phyloP scores from a whole-genome alignment of 2,797 vertebrate species.

The Hypotaenidia philippensis region DNA sequence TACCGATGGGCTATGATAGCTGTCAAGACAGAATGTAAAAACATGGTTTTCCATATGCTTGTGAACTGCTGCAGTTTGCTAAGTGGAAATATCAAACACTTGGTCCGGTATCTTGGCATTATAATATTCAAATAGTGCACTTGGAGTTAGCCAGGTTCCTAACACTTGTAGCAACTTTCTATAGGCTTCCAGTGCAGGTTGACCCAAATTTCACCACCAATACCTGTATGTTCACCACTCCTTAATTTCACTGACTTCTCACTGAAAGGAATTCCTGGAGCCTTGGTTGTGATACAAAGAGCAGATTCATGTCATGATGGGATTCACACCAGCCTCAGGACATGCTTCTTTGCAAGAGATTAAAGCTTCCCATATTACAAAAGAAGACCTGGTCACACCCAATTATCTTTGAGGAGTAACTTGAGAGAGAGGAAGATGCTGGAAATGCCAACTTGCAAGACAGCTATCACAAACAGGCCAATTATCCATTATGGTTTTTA shows the following conservation, averaged over 20 bases:
- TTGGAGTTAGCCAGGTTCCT: neutral
- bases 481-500: neutral
- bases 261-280: neutral
- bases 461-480: neutral
- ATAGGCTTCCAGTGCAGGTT: neutral
- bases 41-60: neutral
- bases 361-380: neutral
- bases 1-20: neutral
- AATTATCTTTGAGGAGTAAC: neutral
- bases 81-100: neutral
- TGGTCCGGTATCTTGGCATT: neutral
- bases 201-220: neutral
- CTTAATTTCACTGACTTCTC: neutral
- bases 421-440: neutral
- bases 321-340: neutral
- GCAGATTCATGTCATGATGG: neutral
- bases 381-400: neutral
- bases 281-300: neutral
- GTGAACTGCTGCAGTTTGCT: neutral
- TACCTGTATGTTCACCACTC: neutral
- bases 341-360: fast-evolving
- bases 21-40: neutral
- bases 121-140: fast-evolving
- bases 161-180: neutral
- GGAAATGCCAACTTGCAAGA: neutral